These are phyloP conservation scores for Emydura subglobosa DNA, from an alignment of 2,113 vertebrate genomes.

Conservation along the genomic window DNA sequence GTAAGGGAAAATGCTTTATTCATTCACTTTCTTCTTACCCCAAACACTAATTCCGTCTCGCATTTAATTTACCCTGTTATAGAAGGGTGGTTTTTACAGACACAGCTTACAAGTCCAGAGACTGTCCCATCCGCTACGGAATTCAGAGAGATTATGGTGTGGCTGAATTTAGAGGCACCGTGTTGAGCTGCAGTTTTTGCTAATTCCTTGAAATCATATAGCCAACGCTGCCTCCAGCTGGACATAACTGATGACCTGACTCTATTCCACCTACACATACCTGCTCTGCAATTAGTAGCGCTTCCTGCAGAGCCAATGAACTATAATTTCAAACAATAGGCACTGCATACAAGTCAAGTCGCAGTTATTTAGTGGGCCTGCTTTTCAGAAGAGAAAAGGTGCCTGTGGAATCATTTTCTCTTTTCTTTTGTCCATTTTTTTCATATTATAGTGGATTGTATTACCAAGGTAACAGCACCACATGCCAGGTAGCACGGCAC, in stretches of 20 bases:
- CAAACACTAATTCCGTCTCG: not conserved
- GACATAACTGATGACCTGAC: not conserved
- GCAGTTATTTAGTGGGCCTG: not conserved
- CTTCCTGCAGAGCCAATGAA: not conserved
- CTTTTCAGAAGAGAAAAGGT: not conserved
- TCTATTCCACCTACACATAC: not conserved
- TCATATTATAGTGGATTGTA: not conserved
- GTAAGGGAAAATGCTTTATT: not conserved
- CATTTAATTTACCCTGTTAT: not conserved
- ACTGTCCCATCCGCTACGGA: not conserved
- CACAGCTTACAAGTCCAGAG: not conserved
- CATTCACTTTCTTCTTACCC: not conserved
- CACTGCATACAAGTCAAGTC: not conserved
- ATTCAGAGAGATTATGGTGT: not conserved
- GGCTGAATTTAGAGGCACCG: not conserved
- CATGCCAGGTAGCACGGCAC: not conserved
- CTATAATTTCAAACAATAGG: not conserved
- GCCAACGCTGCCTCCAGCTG: not conserved
- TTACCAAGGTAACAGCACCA: not conserved
- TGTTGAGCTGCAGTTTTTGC: not conserved
- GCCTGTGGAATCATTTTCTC: not conserved
- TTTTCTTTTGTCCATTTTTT: not conserved
- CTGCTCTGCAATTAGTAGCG: not conserved
- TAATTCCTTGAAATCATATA: not conserved
- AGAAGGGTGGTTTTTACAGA: not conserved